Percentiles rank a stretch among this genome's conserved stretches.
Conservation (phyloP, 2,113 vertebrate species). For the Synodontis membranacea region DNA sequence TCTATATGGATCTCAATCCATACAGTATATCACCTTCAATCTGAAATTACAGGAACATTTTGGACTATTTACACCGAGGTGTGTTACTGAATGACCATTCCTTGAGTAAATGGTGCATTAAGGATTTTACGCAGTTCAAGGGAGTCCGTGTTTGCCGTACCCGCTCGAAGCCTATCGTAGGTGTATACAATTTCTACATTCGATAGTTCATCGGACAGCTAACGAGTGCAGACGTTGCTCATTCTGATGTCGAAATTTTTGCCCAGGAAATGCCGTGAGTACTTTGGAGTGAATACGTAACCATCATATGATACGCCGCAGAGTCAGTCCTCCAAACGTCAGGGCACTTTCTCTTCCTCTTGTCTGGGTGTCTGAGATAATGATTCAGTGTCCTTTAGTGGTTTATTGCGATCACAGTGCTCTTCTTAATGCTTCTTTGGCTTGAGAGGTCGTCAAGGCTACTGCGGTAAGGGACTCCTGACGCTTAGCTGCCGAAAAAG, state of each 20-base stretch:
- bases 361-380: neutral
- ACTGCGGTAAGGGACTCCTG: slow-evolving; percentile 37
- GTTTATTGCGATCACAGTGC: slow-evolving; percentile 19
- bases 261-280: neutral
- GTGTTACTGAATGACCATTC: neutral
- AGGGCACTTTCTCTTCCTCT: neutral
- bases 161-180: neutral
- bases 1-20: slow-evolving; percentile 19
- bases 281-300: neutral
- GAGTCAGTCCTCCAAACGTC: slow-evolving; percentile 17
- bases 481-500: slow-evolving; percentile 49
- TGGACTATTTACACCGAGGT: neutral
- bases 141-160: neutral
- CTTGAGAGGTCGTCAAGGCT: slow-evolving; percentile 41
- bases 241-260: neutral
- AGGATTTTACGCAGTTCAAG: neutral
- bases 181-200: neutral
- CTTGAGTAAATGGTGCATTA: neutral
- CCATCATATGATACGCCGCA: neutral
- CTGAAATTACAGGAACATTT: neutral
- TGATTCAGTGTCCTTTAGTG: slow-evolving; percentile 5
- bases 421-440: slow-evolving; percentile 17
- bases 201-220: neutral
- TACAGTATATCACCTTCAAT: slow-evolving; percentile 22
- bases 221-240: neutral